phyloP scores from a whole-genome alignment of 2,113 vertebrate species.

The Furnarius figulus region DNA sequence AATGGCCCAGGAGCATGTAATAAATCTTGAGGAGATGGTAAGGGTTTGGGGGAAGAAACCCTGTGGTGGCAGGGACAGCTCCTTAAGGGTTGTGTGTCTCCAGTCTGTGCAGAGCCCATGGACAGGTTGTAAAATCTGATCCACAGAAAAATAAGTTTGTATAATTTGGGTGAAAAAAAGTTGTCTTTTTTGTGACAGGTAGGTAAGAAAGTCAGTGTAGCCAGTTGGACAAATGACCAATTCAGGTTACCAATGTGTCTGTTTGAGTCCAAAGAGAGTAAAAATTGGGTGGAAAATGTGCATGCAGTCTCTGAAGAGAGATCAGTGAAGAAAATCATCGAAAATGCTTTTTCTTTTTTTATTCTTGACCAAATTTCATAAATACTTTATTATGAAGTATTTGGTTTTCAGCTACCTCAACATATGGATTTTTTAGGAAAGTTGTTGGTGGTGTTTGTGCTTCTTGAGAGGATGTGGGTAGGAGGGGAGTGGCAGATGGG shows the following conservation, averaged over 20 bases:
- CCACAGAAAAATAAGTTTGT: rapidly evolving
- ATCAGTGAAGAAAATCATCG: not conserved
- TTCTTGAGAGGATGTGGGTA: slow-evolving; percentile 9
- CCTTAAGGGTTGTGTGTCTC: not conserved
- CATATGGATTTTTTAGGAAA: not conserved
- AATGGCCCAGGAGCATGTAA: not conserved
- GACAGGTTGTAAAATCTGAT: not conserved
- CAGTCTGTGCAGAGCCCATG: not conserved
- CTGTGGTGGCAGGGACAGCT: not conserved
- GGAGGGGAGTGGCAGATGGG: not conserved
- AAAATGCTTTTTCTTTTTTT: not conserved
- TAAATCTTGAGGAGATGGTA: not conserved
- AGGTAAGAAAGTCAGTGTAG: not conserved
- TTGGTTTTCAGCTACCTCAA: not conserved
- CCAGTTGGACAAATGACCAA: not conserved
- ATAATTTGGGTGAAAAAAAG: not conserved
- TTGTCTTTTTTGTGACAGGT: not conserved
- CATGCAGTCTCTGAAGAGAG: not conserved
- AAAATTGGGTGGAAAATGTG: not conserved
- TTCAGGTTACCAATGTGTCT: not conserved
- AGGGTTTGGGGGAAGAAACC: not conserved
- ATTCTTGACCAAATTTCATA: not conserved
- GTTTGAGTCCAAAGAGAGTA: not conserved
- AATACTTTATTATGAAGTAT: not conserved
- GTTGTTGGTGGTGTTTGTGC: not conserved